Percentiles rank a stretch among this genome's conserved stretches.
Evolutionary conservation across 2,888 invertebrate genomes (phyloP).

Genomic region (Agrotis clavis): DNA sequence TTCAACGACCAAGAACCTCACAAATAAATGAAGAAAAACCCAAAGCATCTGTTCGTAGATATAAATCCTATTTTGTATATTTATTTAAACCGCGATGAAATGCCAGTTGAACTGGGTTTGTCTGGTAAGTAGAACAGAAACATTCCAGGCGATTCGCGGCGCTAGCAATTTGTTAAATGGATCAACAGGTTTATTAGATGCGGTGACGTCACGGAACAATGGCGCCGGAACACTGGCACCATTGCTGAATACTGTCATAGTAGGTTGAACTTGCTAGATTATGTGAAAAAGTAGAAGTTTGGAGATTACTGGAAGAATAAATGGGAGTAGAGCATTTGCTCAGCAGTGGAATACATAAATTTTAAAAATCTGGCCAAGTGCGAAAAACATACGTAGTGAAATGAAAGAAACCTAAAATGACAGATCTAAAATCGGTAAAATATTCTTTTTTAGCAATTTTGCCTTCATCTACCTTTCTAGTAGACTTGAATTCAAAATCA

Average conservation of each 20-base stretch:
- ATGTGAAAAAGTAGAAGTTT: too few species aligned
- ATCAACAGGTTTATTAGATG: conserved; percentile 62
- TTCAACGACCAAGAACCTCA: conserved; percentile 31
- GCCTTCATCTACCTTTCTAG: too few species aligned
- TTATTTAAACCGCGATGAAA: conserved; percentile 39
- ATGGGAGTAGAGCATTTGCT: too few species aligned
- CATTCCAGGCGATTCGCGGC: conserved; percentile 53
- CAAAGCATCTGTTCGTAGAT: conserved; percentile 25
- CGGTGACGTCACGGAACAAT: conserved; percentile 58
- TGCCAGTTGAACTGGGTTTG: conserved; percentile 27
- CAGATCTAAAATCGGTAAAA: neutral
- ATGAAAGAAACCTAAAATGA: neutral
- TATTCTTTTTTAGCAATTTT: neutral
- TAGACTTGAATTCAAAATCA: conserved; percentile 9
- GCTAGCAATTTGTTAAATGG: conserved; percentile 58
- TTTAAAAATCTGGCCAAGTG: too few species aligned
- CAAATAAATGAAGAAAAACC: conserved; percentile 24
- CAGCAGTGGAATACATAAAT: too few species aligned
- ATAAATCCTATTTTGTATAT: conserved; percentile 34
- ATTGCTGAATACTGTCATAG: conserved; percentile 1
- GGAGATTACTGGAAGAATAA: too few species aligned
- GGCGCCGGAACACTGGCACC: conserved; percentile 26
- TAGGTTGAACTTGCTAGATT: too few species aligned
- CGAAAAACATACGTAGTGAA: too few species aligned
- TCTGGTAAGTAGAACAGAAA: conserved; percentile 52